These are phyloP conservation scores for Drosophila prostipennis DNA, from an alignment of 2,888 invertebrate species.

Conservation along the genomic window DNA sequence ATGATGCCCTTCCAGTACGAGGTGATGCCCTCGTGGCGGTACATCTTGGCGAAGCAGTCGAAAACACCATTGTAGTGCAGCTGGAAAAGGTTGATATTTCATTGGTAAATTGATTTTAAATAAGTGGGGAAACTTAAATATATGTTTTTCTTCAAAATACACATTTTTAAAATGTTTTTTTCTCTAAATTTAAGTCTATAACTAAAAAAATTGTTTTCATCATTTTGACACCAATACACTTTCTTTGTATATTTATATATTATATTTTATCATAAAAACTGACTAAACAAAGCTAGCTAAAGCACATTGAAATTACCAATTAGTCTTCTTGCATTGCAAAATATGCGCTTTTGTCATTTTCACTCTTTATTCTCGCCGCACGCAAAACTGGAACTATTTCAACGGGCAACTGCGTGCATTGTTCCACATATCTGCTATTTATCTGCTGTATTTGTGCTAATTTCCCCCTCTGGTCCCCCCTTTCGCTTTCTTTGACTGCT, in stretches of 20 bases:
- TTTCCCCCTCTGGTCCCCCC: not conserved
- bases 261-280: too few species aligned
- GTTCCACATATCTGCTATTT: constrained; percentile 6
- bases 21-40: constrained; percentile 91
- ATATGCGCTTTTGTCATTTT: not conserved
- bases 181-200: too few species aligned
- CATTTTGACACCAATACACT: too few species aligned
- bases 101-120: not conserved
- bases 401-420: constrained; percentile 10
- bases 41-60: constrained; percentile 96
- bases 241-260: too few species aligned
- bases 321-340: not conserved
- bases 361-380: not conserved
- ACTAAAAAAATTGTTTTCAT: too few species aligned
- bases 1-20: constrained; percentile 97
- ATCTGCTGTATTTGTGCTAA: constrained; percentile 13
- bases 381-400: constrained; percentile 10
- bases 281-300: too few species aligned
- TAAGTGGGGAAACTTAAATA: too few species aligned
- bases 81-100: constrained; percentile 50
- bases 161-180: too few species aligned
- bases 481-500: not conserved
- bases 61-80: constrained; percentile 90
- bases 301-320: too few species aligned
- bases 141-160: too few species aligned